Evolutionary conservation across 2,113 vertebrate genomes (phyloP).

Genomic region (Capreolus pygargus): DNA sequence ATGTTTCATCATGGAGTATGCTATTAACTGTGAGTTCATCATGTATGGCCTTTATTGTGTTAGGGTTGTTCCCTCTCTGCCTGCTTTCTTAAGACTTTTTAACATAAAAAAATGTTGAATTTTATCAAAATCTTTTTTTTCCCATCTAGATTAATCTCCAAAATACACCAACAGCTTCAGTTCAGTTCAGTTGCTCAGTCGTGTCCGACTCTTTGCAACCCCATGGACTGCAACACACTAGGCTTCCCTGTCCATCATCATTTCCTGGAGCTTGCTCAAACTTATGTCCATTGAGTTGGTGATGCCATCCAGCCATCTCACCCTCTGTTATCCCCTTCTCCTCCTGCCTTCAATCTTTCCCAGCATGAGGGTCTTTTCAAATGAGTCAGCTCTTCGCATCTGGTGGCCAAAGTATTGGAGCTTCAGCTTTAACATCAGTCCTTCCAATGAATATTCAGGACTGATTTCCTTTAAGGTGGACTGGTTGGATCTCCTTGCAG

Average conservation of each 20-base stretch:
- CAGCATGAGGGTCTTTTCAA: not conserved
- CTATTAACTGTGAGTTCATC: not conserved
- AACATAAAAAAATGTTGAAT: not conserved
- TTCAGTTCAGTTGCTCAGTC: not conserved
- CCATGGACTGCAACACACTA: not conserved
- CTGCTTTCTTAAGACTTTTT: not conserved
- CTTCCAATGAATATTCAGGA: not conserved
- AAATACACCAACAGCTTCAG: not conserved
- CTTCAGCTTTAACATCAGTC: not conserved
- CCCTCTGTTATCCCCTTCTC: not conserved
- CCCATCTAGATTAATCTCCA: not conserved
- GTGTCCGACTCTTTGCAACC: rapidly evolving
- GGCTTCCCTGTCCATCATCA: not conserved
- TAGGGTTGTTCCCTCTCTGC: not conserved
- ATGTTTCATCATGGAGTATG: not conserved
- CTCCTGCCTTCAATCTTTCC: not conserved
- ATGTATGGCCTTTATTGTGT: not conserved
- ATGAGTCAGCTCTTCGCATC: not conserved
- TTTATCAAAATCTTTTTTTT: not conserved
- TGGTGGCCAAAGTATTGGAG: not conserved
- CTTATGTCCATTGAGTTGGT: not conserved
- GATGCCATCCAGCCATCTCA: not conserved
- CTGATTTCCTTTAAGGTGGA: not conserved
- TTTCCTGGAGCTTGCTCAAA: not conserved
- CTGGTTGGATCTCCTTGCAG: not conserved